These are phyloP conservation scores for Serilophus lunatus DNA, from an alignment of 2,113 vertebrate genomes.

Conservation along the genomic window DNA sequence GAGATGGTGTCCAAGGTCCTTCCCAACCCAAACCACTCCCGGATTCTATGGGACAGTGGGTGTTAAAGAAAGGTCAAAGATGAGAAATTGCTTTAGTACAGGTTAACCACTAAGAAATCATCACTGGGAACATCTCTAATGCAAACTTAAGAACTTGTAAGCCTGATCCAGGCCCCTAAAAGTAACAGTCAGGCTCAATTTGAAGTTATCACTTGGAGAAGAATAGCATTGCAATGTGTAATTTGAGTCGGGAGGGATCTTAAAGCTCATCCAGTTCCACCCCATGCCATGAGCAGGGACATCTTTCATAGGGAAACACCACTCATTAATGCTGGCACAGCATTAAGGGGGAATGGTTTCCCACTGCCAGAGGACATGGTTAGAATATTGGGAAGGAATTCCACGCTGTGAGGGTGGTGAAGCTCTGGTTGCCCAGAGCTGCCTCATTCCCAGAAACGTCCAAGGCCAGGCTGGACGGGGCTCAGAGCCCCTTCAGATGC, in stretches of 20 bases:
- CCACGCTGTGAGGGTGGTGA: neutral
- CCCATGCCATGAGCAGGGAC: neutral
- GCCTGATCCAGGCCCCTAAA: neutral
- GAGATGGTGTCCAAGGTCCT: rapidly evolving
- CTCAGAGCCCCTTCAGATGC: neutral
- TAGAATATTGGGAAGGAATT: neutral
- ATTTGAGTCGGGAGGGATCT: neutral
- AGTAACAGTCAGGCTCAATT: neutral
- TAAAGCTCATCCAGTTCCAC: neutral
- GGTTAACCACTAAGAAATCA: no score
- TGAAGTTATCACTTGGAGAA: neutral
- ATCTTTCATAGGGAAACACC: neutral
- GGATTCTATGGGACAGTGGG: no score
- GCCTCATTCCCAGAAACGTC: neutral
- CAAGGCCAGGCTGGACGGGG: neutral
- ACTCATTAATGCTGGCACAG: neutral
- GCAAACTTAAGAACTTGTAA: no score
- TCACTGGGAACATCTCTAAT: rapidly evolving
- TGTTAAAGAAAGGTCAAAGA: neutral
- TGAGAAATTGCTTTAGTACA: neutral
- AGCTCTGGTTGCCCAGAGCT: neutral
- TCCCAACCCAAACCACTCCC: neutral
- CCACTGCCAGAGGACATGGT: neutral
- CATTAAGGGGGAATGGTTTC: neutral
- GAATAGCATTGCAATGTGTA: no score